These are phyloP conservation scores for Chelonus insularis DNA, from an alignment of 1,140 invertebrate genomes.

Conservation along the genomic window DNA sequence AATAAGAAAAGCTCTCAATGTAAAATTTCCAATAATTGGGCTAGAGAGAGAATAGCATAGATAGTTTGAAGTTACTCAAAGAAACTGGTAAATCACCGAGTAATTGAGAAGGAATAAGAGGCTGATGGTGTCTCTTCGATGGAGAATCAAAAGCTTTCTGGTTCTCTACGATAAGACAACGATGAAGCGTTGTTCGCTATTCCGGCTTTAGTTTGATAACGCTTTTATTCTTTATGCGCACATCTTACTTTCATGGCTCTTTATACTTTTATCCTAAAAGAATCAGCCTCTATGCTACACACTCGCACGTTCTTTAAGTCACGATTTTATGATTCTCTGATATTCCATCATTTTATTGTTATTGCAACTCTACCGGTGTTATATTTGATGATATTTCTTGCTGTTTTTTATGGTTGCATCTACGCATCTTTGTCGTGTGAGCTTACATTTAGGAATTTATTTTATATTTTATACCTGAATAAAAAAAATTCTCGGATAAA, in stretches of 20 bases:
- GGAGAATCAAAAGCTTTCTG: slow-evolving; percentile 12
- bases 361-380: slow-evolving; percentile 1
- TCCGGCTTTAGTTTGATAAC: slow-evolving; percentile 6
- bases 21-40: too few species aligned
- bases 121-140: neutral
- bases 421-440: too few species aligned
- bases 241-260: slow-evolving; percentile 6
- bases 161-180: slow-evolving; percentile 18
- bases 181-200: neutral
- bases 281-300: neutral
- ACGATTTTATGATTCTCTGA: slow-evolving; percentile 4
- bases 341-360: slow-evolving; percentile 12
- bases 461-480: too few species aligned
- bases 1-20: too few species aligned
- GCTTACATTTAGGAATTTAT: too few species aligned
- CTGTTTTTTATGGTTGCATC: neutral
- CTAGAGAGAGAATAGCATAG: too few species aligned
- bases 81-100: neutral
- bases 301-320: neutral
- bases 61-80: neutral
- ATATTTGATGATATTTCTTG: neutral
- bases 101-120: neutral
- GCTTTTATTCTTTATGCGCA: slow-evolving; percentile 15
- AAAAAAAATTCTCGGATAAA: too few species aligned
- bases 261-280: neutral